phyloP scores from a whole-genome alignment of 2,888 invertebrate species.

The Melanostoma scalare region DNA sequence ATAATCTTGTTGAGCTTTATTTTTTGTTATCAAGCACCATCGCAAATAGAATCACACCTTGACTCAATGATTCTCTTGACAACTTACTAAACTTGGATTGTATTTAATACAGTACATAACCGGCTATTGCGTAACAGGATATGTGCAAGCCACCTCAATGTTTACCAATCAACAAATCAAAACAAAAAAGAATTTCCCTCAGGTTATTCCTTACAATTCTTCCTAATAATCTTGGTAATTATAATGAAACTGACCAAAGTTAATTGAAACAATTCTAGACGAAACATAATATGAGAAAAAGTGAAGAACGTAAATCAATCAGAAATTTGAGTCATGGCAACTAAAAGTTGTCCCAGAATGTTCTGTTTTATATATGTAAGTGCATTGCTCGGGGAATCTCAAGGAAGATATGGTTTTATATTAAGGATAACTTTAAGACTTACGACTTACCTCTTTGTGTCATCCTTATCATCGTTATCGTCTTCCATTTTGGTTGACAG shows the following conservation, averaged over 20 bases:
- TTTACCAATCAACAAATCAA: neutral
- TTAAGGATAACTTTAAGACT: constrained; percentile 73
- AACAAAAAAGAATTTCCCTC: constrained; percentile 1
- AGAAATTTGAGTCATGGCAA: constrained; percentile 32
- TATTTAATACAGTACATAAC: too few relatives aligned
- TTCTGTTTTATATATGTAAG: constrained; percentile 1
- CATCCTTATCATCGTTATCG: constrained; percentile 92
- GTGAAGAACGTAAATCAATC: neutral
- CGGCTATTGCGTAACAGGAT: neutral
- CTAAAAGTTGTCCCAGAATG: constrained; percentile 3
- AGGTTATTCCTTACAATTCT: neutral
- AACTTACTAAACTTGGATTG: too few relatives aligned
- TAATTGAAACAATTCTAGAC: constrained; percentile 66
- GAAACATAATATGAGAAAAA: constrained; percentile 57
- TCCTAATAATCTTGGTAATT: constrained; percentile 28
- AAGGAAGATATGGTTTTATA: too few relatives aligned
- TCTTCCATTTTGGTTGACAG: constrained; percentile 86
- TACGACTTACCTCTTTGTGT: constrained; percentile 90
- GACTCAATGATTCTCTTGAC: too few relatives aligned
- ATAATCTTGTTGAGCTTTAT: too few relatives aligned
- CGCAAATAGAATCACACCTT: too few relatives aligned
- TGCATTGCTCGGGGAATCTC: too few relatives aligned
- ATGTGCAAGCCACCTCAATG: neutral
- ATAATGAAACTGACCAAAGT: constrained; percentile 27
- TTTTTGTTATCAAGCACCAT: too few relatives aligned